These are phyloP conservation scores for Halictus rubicundus DNA, from an alignment of 1,140 invertebrate genomes.

Conservation along the genomic window DNA sequence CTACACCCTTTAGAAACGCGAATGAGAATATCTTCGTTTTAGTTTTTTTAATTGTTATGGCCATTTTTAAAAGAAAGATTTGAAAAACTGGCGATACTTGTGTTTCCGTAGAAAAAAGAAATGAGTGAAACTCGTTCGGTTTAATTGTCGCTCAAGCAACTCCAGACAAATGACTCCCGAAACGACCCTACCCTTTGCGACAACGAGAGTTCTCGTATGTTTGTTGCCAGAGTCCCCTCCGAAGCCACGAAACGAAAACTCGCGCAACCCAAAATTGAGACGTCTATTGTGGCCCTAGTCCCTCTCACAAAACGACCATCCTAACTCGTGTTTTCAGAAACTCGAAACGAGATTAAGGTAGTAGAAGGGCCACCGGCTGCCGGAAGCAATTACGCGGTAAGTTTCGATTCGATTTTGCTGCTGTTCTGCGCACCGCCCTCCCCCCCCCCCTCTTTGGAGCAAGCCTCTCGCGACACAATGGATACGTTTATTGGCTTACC, in stretches of 20 bases:
- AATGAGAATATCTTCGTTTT: too few relatives aligned
- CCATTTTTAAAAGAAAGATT: too few relatives aligned
- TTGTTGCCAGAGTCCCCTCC: conserved; percentile 9
- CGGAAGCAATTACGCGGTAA: conserved; percentile 43
- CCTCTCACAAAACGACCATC: conserved; percentile 7
- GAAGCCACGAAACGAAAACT: conserved; percentile 39
- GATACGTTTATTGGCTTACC: not conserved
- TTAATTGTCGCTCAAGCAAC: conserved; percentile 41
- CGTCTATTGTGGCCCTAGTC: conserved; percentile 11
- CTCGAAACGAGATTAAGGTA: conserved; percentile 40
- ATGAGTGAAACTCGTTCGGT: too few relatives aligned
- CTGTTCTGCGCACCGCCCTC: not conserved
- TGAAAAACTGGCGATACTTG: too few relatives aligned
- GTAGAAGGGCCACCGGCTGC: not conserved
- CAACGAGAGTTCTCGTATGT: conserved; percentile 23
- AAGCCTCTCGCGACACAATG: not conserved
- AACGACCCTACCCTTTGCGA: conserved; percentile 43
- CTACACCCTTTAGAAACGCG: too few relatives aligned
- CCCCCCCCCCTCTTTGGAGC: too few relatives aligned
- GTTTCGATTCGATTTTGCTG: conserved; percentile 42
- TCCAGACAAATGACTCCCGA: conserved; percentile 72
- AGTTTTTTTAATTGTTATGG: too few relatives aligned
- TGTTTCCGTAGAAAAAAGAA: too few relatives aligned
- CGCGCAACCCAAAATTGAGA: conserved; percentile 31
- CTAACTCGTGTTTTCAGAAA: conserved; percentile 38